Evolutionary conservation across 2,113 vertebrate genomes (phyloP), one percentile per base, ranked within the genome.

Genomic region (Bujurquina vittata): DNA sequence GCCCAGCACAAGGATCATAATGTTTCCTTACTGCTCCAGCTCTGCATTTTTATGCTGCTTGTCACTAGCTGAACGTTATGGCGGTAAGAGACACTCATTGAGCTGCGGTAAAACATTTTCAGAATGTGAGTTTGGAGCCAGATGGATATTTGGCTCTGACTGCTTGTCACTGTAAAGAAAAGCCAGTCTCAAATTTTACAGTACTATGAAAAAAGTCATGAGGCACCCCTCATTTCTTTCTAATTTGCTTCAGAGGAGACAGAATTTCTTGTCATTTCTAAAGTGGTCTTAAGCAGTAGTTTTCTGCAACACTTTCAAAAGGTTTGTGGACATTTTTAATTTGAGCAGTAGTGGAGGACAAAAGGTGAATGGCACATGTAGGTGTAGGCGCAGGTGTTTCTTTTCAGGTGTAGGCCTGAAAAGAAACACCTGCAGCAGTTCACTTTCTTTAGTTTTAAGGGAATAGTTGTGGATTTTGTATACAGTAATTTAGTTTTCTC

Each of bases 1-100:
- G 20, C 62, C 80, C 67, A 81, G 83, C 62, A 72, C 75, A 77
- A 56, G 59, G 72, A 22, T 82, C 49, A 52, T 54, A 75, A 63
- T 58, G 57, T 65, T 63, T 77, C 55, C 29, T n/a, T 37, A 67
- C 61, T 77, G 22, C 26, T 73, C 67, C 69, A 18, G 57, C 59
- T 80, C 40, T 55, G 81, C 61, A 59, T 57, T 43, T 61, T 58
- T 37, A 54, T 37, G 77, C 74, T 84, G 82, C 12, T 52, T 10
- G 18, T 65, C 81, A 76, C 75, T 67, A 67, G 54, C 81, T 85
- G 65, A 80, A 69, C 58, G 22, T 35, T 55, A 54, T 61, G 43
- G 15, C 73, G 15, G 22, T 23, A 56, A 33, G 35, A 81, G 43
- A 49, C 15, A 67, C 23, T 56, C 7, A 1, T 22, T 59, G 46